Conservation (phyloP, 2,797 vertebrate species). For the Moxostoma hubbsi region DNA sequence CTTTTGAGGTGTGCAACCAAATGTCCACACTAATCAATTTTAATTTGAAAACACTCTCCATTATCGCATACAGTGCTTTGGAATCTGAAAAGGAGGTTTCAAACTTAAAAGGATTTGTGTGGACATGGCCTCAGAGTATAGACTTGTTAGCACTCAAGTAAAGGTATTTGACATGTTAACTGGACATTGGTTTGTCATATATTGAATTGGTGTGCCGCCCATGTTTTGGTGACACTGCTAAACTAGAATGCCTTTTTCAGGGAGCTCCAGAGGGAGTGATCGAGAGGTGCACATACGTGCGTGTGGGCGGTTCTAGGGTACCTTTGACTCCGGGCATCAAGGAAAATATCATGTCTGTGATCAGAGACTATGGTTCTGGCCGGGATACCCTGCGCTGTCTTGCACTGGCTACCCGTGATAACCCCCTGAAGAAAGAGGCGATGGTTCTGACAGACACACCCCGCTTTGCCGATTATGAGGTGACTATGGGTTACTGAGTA, state of each 20-base stretch:
- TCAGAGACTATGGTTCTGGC: slow-evolving; percentile 95
- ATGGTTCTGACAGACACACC: slow-evolving; percentile 89
- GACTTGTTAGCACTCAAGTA: too few relatives aligned
- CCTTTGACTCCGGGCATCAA: slow-evolving; percentile 85
- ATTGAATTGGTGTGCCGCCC: not conserved
- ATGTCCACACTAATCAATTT: too few relatives aligned
- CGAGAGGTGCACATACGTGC: slow-evolving; percentile 90
- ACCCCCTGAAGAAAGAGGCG: slow-evolving; percentile 87
- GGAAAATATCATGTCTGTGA: slow-evolving; percentile 93
- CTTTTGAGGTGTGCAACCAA: too few relatives aligned
- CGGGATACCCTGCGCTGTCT: slow-evolving; percentile 92
- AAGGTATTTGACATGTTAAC: not conserved
- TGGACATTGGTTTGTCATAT: not conserved
- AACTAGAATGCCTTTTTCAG: slow-evolving; percentile 66
- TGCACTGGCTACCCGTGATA: slow-evolving; percentile 94
- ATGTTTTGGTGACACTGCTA: not conserved
- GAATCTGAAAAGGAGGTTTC: too few relatives aligned
- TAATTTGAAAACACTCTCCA: too few relatives aligned
- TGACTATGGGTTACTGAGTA: slow-evolving; percentile 64
- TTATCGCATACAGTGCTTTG: too few relatives aligned
- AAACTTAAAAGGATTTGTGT: too few relatives aligned
- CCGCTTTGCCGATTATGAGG: slow-evolving; percentile 92
- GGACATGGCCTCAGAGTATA: too few relatives aligned
- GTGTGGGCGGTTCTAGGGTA: slow-evolving; percentile 87
- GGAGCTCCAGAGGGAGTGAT: slow-evolving; percentile 96